phyloP scores from a whole-genome alignment of 2,888 invertebrate genomes.

The Diploptera punctata region DNA sequence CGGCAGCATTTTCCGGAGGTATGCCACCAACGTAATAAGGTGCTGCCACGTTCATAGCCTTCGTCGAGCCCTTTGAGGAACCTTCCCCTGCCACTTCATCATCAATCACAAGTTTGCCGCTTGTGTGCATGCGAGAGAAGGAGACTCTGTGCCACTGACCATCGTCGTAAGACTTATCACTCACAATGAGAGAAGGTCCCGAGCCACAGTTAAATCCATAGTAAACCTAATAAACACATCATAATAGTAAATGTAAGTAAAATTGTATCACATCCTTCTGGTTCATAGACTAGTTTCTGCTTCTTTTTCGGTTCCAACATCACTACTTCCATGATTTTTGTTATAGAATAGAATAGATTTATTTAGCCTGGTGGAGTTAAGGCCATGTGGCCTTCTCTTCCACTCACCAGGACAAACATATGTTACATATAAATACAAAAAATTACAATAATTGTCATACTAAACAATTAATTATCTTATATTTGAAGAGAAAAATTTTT shows the following conservation, averaged over 20 bases:
- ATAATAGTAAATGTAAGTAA: background rate
- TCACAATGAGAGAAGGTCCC: constrained; percentile 64
- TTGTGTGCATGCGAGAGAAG: constrained; percentile 67
- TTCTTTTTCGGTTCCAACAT: too few species aligned
- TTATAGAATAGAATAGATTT: too few species aligned
- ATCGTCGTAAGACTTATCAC: constrained; percentile 69
- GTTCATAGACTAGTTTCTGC: too few species aligned
- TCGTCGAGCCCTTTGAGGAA: constrained; percentile 57
- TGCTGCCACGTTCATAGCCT: constrained; percentile 65
- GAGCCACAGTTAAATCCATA: constrained; percentile 76
- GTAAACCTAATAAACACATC: constrained; percentile 62
- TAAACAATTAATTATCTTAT: too few species aligned
- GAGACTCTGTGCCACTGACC: constrained; percentile 80
- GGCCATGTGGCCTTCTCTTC: too few species aligned
- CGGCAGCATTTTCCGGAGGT: constrained; percentile 56
- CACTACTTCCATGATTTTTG: too few species aligned
- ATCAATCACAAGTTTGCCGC: constrained; percentile 73
- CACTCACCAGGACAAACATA: too few species aligned
- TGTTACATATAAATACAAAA: too few species aligned
- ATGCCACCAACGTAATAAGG: constrained; percentile 87
- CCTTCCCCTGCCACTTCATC: constrained; percentile 61
- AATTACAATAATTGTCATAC: too few species aligned
- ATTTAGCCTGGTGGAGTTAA: too few species aligned
- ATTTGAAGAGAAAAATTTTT: too few species aligned
- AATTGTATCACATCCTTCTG: too few species aligned